Evolutionary conservation across 2,113 vertebrate species (phyloP).

Genomic region (Colius striatus): DNA sequence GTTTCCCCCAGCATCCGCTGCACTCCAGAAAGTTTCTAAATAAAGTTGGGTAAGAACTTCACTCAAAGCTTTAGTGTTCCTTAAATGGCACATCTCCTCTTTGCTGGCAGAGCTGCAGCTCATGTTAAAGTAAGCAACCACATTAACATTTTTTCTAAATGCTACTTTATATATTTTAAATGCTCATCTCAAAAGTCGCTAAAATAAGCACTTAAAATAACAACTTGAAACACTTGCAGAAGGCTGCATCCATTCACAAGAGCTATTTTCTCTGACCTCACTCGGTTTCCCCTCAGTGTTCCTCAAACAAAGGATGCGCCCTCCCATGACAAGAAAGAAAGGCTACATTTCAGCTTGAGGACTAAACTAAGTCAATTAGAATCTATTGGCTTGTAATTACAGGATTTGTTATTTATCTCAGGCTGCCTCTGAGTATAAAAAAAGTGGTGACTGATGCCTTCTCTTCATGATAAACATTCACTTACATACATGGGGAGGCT

Average conservation of each 20-base stretch:
- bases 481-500: not conserved
- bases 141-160: not conserved
- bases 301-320: conserved; percentile 7
- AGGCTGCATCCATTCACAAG: not conserved
- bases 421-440: not conserved
- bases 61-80: not conserved
- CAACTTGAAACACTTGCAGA: conserved; percentile 5
- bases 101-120: conserved; percentile 11
- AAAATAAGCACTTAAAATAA: conserved; percentile 41
- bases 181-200: not conserved
- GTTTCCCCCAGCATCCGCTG: conserved; percentile 52
- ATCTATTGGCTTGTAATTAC: conserved; percentile 18
- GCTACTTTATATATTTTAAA: conserved; percentile 18
- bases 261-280: not conserved
- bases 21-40: conserved; percentile 58
- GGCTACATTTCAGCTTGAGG: not conserved
- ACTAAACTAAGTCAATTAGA: not conserved
- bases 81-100: conserved; percentile 8
- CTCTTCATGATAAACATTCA: not conserved
- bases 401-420: conserved; percentile 19
- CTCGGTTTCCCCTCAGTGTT: not conserved
- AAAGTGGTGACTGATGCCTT: not conserved
- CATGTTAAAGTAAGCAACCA: conserved; percentile 29
- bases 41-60: conserved; percentile 22
- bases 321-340: not conserved